phyloP scores from a whole-genome alignment of 30 jellyfish, hydroid and myxozoan species.

The Hydra vulgaris region DNA sequence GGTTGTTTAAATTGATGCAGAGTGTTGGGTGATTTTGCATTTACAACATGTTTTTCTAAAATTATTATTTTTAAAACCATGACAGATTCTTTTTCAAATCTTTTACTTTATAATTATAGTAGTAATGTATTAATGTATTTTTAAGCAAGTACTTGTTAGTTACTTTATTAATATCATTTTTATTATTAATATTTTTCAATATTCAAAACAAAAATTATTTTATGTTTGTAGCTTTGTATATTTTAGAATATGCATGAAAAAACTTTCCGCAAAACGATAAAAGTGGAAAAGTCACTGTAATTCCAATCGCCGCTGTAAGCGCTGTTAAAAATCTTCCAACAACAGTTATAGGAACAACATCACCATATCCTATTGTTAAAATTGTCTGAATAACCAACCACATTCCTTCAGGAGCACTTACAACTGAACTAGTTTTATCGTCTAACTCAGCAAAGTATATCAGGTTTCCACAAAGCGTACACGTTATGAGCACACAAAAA shows the following conservation, averaged over 20 bases:
- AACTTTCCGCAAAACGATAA: slow-evolving; percentile 75
- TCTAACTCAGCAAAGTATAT: slow-evolving; percentile 59
- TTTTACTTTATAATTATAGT: too few relatives aligned
- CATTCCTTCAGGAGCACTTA: slow-evolving; percentile 81
- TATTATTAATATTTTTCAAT: too few relatives aligned
- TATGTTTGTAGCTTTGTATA: neutral
- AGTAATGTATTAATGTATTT: too few relatives aligned
- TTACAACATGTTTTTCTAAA: too few relatives aligned
- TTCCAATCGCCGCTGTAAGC: slow-evolving; percentile 69
- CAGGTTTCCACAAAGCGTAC: slow-evolving; percentile 49
- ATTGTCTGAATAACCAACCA: slow-evolving; percentile 91
- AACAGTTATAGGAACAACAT: slow-evolving; percentile 55
- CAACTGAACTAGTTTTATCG: slow-evolving; percentile 22
- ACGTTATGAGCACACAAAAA: slow-evolving; percentile 55
- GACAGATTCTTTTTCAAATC: too few relatives aligned
- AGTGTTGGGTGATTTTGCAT: too few relatives aligned
- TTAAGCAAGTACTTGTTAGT: too few relatives aligned
- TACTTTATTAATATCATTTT: too few relatives aligned
- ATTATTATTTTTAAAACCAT: too few relatives aligned
- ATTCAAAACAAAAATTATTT: too few relatives aligned
- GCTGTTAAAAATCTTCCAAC: slow-evolving; percentile 57
- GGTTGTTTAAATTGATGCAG: too few relatives aligned
- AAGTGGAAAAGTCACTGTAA: slow-evolving; percentile 58
- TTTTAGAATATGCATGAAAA: slow-evolving; percentile 43
- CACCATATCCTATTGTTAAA: slow-evolving; percentile 85